Conservation (phyloP, 2,113 vertebrate genomes). For the Trichomycterus rosablanca region DNA sequence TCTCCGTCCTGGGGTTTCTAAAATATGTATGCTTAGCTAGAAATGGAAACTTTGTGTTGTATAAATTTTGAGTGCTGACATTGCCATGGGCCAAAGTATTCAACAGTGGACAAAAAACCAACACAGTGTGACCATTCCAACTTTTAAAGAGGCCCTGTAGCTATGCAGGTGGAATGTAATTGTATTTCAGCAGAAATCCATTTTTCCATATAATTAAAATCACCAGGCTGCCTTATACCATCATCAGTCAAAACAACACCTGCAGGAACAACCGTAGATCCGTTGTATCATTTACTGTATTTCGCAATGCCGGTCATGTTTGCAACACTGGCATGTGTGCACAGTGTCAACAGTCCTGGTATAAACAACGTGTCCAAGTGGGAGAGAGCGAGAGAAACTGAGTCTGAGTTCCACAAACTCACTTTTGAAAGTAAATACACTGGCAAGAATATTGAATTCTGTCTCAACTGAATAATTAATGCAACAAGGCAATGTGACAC, state of each 20-base stretch:
- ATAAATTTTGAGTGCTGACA: too few relatives aligned
- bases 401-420: slow-evolving; percentile 3
- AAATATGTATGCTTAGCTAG: too few relatives aligned
- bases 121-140: neutral
- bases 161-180: neutral
- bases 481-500: slow-evolving; percentile 28
- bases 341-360: slow-evolving; percentile 2
- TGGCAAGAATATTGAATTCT: slow-evolving; percentile 39
- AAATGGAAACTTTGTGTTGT: too few relatives aligned
- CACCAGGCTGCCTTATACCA: neutral
- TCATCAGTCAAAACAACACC: slow-evolving; percentile 8
- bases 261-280: slow-evolving; percentile 5
- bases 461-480: slow-evolving; percentile 34
- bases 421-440: slow-evolving; percentile 21
- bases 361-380: neutral
- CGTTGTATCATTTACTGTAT: neutral
- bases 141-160: slow-evolving; percentile 2
- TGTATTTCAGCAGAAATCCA: slow-evolving; percentile 6
- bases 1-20: too few relatives aligned
- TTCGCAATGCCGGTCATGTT: neutral
- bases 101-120: neutral
- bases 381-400: slow-evolving; percentile 15
- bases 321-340: slow-evolving; percentile 1
- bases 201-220: slow-evolving; percentile 27
- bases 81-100: too few relatives aligned